These are phyloP conservation scores for Agrilus planipennis DNA, from an alignment of 1,140 invertebrate genomes.

Conservation along the genomic window DNA sequence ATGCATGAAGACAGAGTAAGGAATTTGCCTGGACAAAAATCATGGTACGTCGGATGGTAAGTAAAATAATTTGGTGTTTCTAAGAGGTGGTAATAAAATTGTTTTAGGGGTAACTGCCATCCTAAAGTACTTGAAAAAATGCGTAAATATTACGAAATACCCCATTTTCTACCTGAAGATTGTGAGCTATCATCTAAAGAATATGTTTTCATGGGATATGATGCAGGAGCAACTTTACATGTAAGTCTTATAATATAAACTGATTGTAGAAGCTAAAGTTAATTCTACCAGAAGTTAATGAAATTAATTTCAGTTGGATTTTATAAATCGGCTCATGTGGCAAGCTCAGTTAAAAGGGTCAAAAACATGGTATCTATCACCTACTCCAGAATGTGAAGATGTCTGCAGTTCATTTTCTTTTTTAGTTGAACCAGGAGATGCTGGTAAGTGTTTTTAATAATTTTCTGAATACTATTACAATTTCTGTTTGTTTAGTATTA, in stretches of 20 bases:
- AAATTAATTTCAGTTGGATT: constrained; percentile 68
- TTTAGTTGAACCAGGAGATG: constrained; percentile 74
- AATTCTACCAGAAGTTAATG: no score
- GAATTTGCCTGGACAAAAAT: constrained; percentile 46
- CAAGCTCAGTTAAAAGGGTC: constrained; percentile 80
- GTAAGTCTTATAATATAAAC: constrained; percentile 64
- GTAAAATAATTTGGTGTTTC: constrained; percentile 23
- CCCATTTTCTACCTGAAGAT: constrained; percentile 78
- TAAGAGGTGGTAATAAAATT: constrained; percentile 9
- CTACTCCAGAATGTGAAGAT: constrained; percentile 78
- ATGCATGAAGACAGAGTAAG: constrained; percentile 55
- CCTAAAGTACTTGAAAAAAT: constrained; percentile 60
- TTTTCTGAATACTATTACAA: constrained; percentile 1
- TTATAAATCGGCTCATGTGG: constrained; percentile 85
- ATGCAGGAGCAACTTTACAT: constrained; percentile 86
- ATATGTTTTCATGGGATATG: constrained; percentile 89
- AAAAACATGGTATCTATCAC: constrained; percentile 77
- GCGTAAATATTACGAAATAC: constrained; percentile 63
- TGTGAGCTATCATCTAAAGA: constrained; percentile 82
- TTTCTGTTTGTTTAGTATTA: constrained; percentile 45
- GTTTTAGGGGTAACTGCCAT: constrained; percentile 75
- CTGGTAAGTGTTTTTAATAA: constrained; percentile 45
- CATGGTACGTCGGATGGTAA: constrained; percentile 91
- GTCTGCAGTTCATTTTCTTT: constrained; percentile 62
- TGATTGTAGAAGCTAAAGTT: no score